Evolutionary conservation across 2,797 vertebrate species (phyloP), one percentile per base, ranked within the genome.

Genomic region (Tiaroga cobitis): DNA sequence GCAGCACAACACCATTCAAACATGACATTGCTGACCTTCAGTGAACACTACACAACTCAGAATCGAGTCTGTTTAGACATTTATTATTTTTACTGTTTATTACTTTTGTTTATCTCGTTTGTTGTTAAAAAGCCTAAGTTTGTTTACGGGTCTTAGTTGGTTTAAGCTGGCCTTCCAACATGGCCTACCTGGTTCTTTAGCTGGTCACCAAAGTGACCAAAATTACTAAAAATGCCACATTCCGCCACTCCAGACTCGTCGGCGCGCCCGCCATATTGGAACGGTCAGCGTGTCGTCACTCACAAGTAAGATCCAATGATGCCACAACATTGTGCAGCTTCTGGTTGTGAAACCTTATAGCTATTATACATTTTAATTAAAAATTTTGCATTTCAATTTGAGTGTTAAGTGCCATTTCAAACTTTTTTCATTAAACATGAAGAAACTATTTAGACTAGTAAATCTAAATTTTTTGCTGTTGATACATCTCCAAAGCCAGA

Each of bases 1-100:
- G 76, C 54, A 73, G 76, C 54, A 10, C 21, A 19, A 15, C 75
- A 70, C 9, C 65, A 70, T 81, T 59, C 8, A 37, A 68, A 51
- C 54, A 34, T 29, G 7, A 37, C 21, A 29, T 8, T n/a, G 15
- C 49, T 43, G 16, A 77, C 82, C 16, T 76, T 76, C 39, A 46
- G 19, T 24, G 29, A 73, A 80, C 18, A 11, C 74, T 59, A 4
- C 34, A 59, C 24, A 15, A 34, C 49, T 54, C 3, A 8, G 5
- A 37, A 76, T n/a, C 5, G 1, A 16, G 56, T 13, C 10, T 37
- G 21, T 56, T 56, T 8, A 8, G 43, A 4, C 8, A 5, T 74
- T 54, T 2, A 51, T 21, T 51, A 3, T 51, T 19, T 49, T 34
- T 3, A 21, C 18, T 34, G 5, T 56, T 7, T 29, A 29, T 63